phyloP scores from a whole-genome alignment of 2,113 vertebrate species.

The Corythaeola cristata region DNA sequence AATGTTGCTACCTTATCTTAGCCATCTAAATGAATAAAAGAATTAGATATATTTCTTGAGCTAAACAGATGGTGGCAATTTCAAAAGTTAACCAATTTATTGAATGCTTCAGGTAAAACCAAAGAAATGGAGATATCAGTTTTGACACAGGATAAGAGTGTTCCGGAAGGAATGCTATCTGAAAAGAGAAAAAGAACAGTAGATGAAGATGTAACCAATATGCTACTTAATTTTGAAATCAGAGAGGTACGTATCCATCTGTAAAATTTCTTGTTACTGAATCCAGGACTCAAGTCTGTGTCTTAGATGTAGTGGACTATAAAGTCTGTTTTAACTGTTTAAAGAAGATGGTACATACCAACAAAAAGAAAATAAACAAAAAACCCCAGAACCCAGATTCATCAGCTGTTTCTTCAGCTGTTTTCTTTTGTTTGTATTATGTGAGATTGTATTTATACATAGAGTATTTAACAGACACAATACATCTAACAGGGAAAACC shows the following conservation, averaged over 20 bases:
- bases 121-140: neutral
- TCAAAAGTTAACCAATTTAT: neutral
- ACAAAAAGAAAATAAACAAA: neutral
- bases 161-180: neutral
- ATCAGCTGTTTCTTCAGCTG: neutral
- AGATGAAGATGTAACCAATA: constrained; percentile 76
- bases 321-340: neutral
- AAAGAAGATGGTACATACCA: neutral
- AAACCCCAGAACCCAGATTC: neutral
- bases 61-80: neutral
- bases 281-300: neutral
- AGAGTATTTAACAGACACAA: neutral
- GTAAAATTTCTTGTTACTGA: neutral
- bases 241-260: constrained; percentile 79
- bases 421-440: neutral
- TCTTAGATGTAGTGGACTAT: neutral
- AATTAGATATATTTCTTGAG: neutral
- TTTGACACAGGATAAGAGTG: neutral
- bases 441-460: neutral
- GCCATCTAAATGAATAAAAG: neutral
- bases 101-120: constrained; percentile 43
- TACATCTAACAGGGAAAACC: neutral
- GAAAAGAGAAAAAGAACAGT: neutral
- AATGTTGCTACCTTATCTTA: neutral
- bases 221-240: constrained; percentile 91